A percentile compares a stretch with the other conserved stretches of the same genome.
These are phyloP conservation scores for Prunella himalayana DNA, from an alignment of 2,113 vertebrate species.

Conservation along the genomic window DNA sequence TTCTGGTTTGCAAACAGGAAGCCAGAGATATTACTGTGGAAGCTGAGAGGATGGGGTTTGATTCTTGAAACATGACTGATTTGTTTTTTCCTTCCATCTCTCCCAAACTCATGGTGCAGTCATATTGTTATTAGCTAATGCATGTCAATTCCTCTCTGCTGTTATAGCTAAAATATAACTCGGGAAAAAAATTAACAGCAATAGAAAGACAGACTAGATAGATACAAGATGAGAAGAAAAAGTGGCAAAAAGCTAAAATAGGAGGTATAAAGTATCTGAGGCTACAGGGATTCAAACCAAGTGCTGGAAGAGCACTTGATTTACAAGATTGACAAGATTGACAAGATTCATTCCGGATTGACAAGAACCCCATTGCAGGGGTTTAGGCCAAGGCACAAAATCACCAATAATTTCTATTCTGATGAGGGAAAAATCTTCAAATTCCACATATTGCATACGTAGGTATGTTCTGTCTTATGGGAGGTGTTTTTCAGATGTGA, in stretches of 20 bases:
- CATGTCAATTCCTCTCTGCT: neutral
- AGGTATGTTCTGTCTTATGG: neutral
- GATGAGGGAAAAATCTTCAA: neutral
- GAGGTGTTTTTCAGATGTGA: fast-evolving
- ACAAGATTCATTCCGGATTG: too few species aligned
- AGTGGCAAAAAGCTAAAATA: neutral
- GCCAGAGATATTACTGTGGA: neutral
- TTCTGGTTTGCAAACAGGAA: conserved; percentile 36
- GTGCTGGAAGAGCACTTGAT: neutral
- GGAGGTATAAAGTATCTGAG: neutral
- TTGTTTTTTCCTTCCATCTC: conserved; percentile 46
- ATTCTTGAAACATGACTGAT: neutral
- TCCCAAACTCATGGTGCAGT: neutral
- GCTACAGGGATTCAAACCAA: neutral
- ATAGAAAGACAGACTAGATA: neutral
- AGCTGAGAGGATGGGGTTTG: conserved; percentile 46
- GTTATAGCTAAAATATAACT: neutral
- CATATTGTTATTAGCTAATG: conserved; percentile 31
- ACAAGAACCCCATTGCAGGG: neutral
- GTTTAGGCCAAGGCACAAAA: neutral
- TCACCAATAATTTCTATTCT: neutral
- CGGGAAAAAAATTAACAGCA: neutral
- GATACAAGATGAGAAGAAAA: neutral
- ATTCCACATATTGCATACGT: neutral
- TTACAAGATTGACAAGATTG: too few species aligned